Percentiles rank a stretch among this genome's conserved stretches.
Conservation (phyloP, 2,113 vertebrate genomes). For the Pseudopipra pipra region DNA sequence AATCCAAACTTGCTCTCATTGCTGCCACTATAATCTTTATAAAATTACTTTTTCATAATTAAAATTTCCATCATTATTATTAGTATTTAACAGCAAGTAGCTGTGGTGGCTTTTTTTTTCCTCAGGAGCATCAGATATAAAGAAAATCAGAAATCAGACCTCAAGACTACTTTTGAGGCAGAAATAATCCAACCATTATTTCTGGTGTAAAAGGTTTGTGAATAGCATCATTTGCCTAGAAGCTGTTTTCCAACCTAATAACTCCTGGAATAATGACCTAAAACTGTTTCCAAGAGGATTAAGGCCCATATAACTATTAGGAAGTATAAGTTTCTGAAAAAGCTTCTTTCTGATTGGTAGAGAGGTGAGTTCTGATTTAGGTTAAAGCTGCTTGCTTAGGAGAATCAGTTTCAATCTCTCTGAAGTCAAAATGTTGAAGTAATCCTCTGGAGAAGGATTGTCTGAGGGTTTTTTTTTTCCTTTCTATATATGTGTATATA, state of each 20-base stretch:
- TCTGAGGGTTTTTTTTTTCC: background rate
- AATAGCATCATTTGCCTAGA: conserved; percentile 77
- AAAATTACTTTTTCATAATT: background rate
- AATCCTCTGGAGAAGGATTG: conserved; percentile 10
- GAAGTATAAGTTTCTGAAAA: conserved; percentile 32
- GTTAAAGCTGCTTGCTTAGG: conserved; percentile 42
- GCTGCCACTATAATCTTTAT: background rate
- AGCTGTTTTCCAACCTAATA: conserved; percentile 80
- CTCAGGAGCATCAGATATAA: conserved; percentile 42
- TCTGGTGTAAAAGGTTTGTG: conserved; percentile 77
- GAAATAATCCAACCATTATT: conserved; percentile 79
- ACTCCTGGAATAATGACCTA: conserved; percentile 73
- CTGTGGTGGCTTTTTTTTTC: background rate
- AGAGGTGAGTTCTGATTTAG: conserved; percentile 49
- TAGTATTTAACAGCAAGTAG: background rate
- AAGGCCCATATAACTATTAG: conserved; percentile 40
- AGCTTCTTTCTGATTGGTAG: conserved; percentile 30
- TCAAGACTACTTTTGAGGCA: conserved; percentile 73
- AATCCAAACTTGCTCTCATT: background rate
- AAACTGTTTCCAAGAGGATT: conserved; percentile 70
- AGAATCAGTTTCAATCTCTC: conserved; percentile 38
- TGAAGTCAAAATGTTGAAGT: conserved; percentile 21
- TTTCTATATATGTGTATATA: background rate
- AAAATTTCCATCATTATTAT: background rate
- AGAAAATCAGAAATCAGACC: conserved; percentile 64